Evolutionary conservation across 2,888 invertebrate genomes (phyloP), one percentile per base, ranked within the genome.

Genomic region (Cyaniris semiargus): DNA sequence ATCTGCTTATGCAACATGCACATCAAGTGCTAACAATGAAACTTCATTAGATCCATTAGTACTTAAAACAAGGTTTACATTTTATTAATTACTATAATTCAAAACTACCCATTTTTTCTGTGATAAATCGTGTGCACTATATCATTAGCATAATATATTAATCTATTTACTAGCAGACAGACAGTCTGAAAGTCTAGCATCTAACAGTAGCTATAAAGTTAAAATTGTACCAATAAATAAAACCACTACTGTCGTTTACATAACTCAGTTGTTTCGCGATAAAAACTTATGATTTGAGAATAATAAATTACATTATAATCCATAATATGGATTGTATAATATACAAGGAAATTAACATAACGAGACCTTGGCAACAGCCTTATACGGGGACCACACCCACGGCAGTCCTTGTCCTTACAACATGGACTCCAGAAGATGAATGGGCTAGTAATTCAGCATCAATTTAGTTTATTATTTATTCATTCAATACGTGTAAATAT

Each of bases 361-460:
- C 23, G 27, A 74, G 83, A 87, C 89, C 90, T 90, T 88, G 88
- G 81, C 80, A 83, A 84, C 81, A 79, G 79, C 87, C 88, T 81
- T 86, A 85, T 85, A 83, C 81, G 83, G 81, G 82, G 81, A 82
- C 84, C 82, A 80, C 85, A 82, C 90, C 91, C 85, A 90, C 90
- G 79, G 83, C 83, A 81, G 87, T 85, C 87, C 89, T 87, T 85
- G 85, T 81, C 78, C 75, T 23, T 27, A 70, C 77, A 53, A 70
- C 77, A 79, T 78, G 80, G 78, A 80, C 77, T 79, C 80, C 82
- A 80, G 81, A 80, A 81, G 80, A 76, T 76, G 77, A 78, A 70
- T 78, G 60, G 60, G 27, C 48, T 72, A 38, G 23, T 71, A 72
- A 27, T 75, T 23, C 23, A 44, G 6, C 15, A 15, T 66, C 53